Percentiles rank a stretch among this genome's conserved stretches.
Evolutionary conservation across 2,113 vertebrate species (phyloP).

Genomic region (Piaya cayana): DNA sequence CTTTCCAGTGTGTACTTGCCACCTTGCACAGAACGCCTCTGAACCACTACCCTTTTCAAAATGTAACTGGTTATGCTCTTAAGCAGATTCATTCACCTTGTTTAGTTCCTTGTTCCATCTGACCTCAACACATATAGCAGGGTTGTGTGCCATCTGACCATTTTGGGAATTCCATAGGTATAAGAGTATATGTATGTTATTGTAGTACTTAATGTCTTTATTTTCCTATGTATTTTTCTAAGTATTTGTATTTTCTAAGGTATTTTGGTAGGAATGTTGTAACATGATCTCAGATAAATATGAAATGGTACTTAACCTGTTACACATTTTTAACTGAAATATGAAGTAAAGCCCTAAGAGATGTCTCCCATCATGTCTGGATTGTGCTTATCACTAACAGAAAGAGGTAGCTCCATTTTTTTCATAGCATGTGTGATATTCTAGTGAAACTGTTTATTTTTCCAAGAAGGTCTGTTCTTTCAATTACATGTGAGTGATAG

Average conservation of each 20-base stretch:
- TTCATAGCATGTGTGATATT: not conserved
- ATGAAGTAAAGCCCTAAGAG: not conserved
- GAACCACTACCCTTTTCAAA: not conserved
- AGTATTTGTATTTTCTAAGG: not conserved
- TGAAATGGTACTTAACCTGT: not conserved
- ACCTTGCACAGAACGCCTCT: not conserved
- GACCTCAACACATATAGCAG: not conserved
- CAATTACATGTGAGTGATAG: not conserved
- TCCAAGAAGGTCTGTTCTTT: not conserved
- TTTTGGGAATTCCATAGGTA: not conserved
- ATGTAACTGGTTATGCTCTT: not conserved
- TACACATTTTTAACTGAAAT: slow-evolving; percentile 19
- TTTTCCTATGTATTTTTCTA: not conserved
- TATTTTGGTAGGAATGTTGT: not conserved
- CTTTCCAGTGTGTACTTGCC: not conserved
- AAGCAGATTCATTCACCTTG: not conserved
- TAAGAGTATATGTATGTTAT: not conserved
- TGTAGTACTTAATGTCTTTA: not conserved
- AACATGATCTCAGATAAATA: slow-evolving; percentile 15
- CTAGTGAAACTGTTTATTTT: slow-evolving; percentile 16
- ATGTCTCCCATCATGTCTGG: not conserved
- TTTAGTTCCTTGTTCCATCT: not conserved
- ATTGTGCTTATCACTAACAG: not conserved
- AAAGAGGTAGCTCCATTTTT: not conserved
- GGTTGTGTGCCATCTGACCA: not conserved